Percentiles rank a stretch among this genome's conserved stretches.
Conservation (phyloP, 2,797 vertebrate genomes). For the Margarornis squamiger region DNA sequence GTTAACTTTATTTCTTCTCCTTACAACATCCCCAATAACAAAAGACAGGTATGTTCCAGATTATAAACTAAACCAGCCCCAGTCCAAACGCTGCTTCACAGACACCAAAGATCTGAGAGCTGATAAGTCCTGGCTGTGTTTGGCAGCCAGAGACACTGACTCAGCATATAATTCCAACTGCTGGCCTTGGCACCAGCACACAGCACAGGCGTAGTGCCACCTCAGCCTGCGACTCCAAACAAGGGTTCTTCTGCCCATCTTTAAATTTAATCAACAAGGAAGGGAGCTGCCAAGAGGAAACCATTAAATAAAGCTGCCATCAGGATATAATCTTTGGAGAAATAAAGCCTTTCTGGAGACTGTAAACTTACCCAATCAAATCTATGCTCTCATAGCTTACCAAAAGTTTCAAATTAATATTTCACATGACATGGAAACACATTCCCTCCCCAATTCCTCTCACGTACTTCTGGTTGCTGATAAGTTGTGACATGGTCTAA, state of each 20-base stretch:
- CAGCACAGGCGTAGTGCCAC: not conserved
- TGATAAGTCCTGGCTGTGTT: not conserved
- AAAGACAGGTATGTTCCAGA: constrained; percentile 34
- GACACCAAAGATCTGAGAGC: not conserved
- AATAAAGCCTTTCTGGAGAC: not conserved
- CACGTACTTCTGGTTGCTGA: not conserved
- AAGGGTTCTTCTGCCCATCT: constrained; percentile 28
- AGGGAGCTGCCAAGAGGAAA: constrained; percentile 24
- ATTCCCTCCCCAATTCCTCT: not conserved
- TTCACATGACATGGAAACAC: not conserved
- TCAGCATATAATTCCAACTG: not conserved
- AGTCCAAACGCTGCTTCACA: not conserved
- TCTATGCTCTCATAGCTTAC: not conserved
- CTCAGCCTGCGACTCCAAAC: not conserved
- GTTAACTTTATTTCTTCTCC: constrained; percentile 11
- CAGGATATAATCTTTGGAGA: not conserved
- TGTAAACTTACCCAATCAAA: not conserved
- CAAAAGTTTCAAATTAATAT: not conserved
- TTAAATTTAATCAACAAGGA: not conserved
- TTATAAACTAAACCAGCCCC: not conserved
- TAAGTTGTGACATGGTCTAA: not conserved
- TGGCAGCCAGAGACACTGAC: constrained; percentile 17
- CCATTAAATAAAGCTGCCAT: not conserved
- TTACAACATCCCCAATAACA: not conserved
- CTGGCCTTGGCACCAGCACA: constrained; percentile 14